These are phyloP conservation scores for Acronicta alni DNA, from an alignment of 2,888 invertebrate species.

Conservation along the genomic window DNA sequence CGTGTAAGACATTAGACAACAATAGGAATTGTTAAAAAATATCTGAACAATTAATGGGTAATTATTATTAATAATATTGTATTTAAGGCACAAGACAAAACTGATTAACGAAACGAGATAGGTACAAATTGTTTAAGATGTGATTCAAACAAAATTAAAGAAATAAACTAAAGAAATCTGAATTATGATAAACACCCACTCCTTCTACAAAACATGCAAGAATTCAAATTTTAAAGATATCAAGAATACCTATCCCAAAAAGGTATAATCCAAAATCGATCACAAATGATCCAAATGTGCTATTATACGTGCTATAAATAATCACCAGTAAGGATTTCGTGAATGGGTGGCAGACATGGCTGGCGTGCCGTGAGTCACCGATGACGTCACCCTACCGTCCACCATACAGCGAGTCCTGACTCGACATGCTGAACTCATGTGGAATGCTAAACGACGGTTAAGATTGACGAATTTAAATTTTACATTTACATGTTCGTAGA, in stretches of 20 bases:
- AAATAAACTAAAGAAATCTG: too few relatives aligned
- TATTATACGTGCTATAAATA: background rate
- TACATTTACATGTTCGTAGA: background rate
- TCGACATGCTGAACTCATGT: background rate
- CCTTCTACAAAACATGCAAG: background rate
- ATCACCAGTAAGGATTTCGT: background rate
- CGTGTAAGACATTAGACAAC: too few relatives aligned
- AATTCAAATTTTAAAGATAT: background rate
- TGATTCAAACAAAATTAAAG: too few relatives aligned
- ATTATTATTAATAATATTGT: too few relatives aligned
- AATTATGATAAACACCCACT: too few relatives aligned
- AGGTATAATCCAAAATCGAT: background rate
- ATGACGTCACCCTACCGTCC: background rate
- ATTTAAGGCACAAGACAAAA: too few relatives aligned
- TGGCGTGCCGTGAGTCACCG: background rate
- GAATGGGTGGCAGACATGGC: constrained; percentile 2
- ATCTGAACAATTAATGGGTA: too few relatives aligned
- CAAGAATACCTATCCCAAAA: background rate
- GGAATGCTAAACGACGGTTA: constrained; percentile 2
- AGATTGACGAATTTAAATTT: background rate
- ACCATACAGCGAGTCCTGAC: background rate
- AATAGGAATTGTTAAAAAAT: too few relatives aligned
- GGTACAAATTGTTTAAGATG: too few relatives aligned
- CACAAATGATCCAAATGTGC: background rate
- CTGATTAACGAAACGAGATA: too few relatives aligned